These are phyloP conservation scores for Saccostrea glomerata DNA, from an alignment of 1,140 invertebrate genomes.

Conservation along the genomic window DNA sequence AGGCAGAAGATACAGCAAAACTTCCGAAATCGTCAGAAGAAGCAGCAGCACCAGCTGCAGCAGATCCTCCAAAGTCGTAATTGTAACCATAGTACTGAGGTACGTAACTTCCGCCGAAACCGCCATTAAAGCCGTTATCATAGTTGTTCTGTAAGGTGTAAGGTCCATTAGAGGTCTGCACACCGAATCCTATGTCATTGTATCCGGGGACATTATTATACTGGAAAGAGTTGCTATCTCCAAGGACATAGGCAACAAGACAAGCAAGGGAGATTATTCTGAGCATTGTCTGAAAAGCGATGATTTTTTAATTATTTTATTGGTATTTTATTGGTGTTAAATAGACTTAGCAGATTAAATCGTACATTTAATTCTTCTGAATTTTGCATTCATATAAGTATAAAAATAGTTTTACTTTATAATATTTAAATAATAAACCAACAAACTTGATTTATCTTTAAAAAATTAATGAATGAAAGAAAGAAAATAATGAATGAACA, in stretches of 20 bases:
- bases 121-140: not conserved
- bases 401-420: too few species aligned
- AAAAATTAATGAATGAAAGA: too few species aligned
- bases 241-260: not conserved
- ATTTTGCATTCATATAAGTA: too few species aligned
- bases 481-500: too few species aligned
- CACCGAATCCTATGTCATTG: not conserved
- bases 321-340: too few species aligned
- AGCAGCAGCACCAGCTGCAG: not conserved
- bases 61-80: not conserved
- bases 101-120: not conserved
- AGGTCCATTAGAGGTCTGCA: not conserved
- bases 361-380: too few species aligned
- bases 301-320: not conserved
- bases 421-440: too few species aligned
- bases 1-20: not conserved
- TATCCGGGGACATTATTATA: not conserved
- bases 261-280: not conserved
- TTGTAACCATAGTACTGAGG: not conserved
- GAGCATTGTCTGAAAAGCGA: not conserved
- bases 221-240: not conserved
- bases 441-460: too few species aligned
- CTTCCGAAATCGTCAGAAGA: not conserved
- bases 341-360: not conserved
- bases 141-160: not conserved